Conservation (phyloP, 2,113 vertebrate genomes). For the Notarius quadriscutis region DNA sequence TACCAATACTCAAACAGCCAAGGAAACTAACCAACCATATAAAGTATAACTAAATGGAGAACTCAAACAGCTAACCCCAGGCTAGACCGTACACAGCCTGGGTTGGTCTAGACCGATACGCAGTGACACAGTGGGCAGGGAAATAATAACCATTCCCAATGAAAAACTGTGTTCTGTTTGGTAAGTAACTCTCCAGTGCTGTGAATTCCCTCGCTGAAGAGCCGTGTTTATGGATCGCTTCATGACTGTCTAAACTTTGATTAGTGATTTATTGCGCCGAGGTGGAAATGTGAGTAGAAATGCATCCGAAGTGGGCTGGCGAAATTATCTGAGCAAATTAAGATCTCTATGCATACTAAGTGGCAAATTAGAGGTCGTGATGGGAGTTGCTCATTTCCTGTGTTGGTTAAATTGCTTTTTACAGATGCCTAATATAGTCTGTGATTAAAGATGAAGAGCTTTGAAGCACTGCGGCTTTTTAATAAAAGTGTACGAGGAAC, state of each 20-base stretch:
- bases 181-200: background rate
- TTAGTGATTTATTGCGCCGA: slow-evolving; percentile 45
- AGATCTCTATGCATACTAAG: slow-evolving; percentile 54
- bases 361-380: slow-evolving; percentile 47
- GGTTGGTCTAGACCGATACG: no score
- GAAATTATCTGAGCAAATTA: slow-evolving; percentile 44
- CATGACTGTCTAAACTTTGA: slow-evolving; percentile 36
- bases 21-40: no score
- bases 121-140: no score
- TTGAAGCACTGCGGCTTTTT: slow-evolving; percentile 30
- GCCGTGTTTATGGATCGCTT: background rate
- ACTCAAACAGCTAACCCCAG: no score
- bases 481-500: slow-evolving; percentile 19
- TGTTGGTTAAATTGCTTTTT: slow-evolving; percentile 49
- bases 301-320: slow-evolving; percentile 24
- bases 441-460: slow-evolving; percentile 50
- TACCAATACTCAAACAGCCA: no score
- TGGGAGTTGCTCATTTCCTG: slow-evolving; percentile 54
- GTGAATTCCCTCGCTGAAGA: background rate
- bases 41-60: no score
- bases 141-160: background rate
- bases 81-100: no score
- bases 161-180: background rate
- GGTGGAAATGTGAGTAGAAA: slow-evolving; percentile 38
- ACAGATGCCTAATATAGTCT: slow-evolving; percentile 47